phyloP scores from a whole-genome alignment of 1,140 invertebrate genomes.

The Scaptomyza pallida region DNA sequence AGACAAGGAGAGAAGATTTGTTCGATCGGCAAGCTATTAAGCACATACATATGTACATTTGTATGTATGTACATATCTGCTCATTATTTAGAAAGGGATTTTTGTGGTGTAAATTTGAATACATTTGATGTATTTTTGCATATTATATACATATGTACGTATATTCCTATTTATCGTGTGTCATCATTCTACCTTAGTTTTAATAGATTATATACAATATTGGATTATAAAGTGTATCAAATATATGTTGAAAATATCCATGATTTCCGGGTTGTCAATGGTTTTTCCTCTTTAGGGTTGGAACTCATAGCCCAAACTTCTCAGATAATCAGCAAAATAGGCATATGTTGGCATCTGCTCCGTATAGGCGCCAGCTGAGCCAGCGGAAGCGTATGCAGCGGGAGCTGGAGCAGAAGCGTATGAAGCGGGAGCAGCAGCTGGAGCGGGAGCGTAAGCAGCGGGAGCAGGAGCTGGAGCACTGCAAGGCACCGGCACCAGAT shows the following conservation, averaged over 20 bases:
- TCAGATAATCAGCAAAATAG: not conserved
- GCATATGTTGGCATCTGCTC: conserved; percentile 52
- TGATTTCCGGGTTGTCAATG: not conserved
- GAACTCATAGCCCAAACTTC: not conserved
- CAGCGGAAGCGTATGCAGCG: conserved; percentile 11
- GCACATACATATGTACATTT: no score
- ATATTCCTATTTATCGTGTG: conserved; percentile 30
- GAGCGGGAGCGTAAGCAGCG: not conserved
- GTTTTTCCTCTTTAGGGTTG: not conserved
- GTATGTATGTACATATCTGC: no score
- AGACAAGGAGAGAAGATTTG: conserved; percentile 4
- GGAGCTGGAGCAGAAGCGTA: conserved; percentile 36
- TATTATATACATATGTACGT: conserved; percentile 1
- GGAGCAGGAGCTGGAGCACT: conserved; percentile 40
- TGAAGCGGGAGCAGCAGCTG: conserved; percentile 34
- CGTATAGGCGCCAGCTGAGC: conserved; percentile 65
- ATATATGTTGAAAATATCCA: not conserved
- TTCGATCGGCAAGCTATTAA: conserved; percentile 24
- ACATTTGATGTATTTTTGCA: conserved; percentile 9
- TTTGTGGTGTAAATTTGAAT: no score
- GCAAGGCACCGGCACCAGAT: conserved; percentile 63
- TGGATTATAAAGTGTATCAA: not conserved
- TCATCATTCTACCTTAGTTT: conserved; percentile 42
- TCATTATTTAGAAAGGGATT: not conserved
- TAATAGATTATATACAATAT: not conserved